Conservation (phyloP, 2,113 vertebrate genomes). For the Corvus hawaiiensis region DNA sequence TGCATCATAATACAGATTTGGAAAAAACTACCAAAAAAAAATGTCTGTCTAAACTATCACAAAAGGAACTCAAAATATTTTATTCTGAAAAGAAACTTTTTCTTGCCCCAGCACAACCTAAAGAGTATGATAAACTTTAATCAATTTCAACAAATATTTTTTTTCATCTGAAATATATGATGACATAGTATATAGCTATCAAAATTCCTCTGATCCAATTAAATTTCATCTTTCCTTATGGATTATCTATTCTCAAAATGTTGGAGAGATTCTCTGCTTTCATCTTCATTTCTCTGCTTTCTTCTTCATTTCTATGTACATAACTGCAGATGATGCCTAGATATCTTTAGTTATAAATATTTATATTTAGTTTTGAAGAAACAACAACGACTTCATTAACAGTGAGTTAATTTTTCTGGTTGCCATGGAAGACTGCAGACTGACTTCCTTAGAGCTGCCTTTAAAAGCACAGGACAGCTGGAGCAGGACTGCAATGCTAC, state of each 20-base stretch:
- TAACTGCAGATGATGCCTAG: not conserved
- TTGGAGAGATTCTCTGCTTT: not conserved
- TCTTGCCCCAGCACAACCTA: not conserved
- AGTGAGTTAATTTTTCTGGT: not conserved
- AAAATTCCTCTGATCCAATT: too few species aligned
- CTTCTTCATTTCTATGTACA: not conserved
- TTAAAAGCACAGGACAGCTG: not conserved
- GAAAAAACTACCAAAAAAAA: not conserved
- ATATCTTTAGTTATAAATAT: not conserved
- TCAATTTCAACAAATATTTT: not conserved
- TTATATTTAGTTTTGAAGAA: not conserved
- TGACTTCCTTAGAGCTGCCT: not conserved
- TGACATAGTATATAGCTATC: not conserved
- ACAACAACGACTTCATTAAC: not conserved
- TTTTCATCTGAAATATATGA: not conserved
- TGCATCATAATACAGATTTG: not conserved
- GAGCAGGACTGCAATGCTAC: not conserved
- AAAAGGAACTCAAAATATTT: not conserved
- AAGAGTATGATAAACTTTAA: not conserved
- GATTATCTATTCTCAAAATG: not conserved
- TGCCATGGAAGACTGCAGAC: not conserved
- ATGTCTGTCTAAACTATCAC: not conserved
- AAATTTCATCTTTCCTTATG: not conserved
- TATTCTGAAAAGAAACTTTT: not conserved
- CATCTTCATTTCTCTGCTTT: not conserved